phyloP scores from a whole-genome alignment of 2,888 invertebrate genomes.

The Caenorhabditis japonica region DNA sequence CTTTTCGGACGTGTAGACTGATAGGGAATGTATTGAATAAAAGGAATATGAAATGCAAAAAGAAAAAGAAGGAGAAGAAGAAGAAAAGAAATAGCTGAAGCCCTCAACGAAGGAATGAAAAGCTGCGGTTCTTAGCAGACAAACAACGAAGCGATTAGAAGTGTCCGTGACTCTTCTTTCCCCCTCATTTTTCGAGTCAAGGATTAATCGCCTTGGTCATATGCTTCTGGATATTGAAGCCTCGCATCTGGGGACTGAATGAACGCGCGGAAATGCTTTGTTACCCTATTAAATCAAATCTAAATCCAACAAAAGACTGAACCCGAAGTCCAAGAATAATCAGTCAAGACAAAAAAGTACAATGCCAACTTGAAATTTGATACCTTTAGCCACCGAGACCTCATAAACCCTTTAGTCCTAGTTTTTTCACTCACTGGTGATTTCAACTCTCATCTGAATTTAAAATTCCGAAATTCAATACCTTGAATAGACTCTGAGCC shows the following conservation, averaged over 20 bases:
- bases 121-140: slow-evolving; percentile 5
- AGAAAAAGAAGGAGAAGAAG: background rate
- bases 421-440: too few relatives aligned
- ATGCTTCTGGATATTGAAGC: slow-evolving; percentile 42
- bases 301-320: too few relatives aligned
- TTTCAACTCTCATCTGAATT: too few relatives aligned
- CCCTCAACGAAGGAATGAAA: slow-evolving; percentile 5
- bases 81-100: background rate
- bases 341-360: background rate
- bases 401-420: slow-evolving; percentile 1
- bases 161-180: slow-evolving; percentile 6
- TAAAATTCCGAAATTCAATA: slow-evolving; percentile 1
- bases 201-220: slow-evolving; percentile 44
- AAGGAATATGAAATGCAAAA: too few relatives aligned
- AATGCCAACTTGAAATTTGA: slow-evolving; percentile 29
- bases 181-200: slow-evolving; percentile 9
- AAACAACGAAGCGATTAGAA: slow-evolving; percentile 21
- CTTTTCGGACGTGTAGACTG: background rate
- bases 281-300: background rate
- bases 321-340: too few relatives aligned
- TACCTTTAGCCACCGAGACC: slow-evolving; percentile 1
- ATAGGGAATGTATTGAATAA: slow-evolving; percentile 5
- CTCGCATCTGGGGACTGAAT: slow-evolving; percentile 25
- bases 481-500: slow-evolving; percentile 22
- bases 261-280: too few relatives aligned